Evolutionary conservation across 2,888 invertebrate genomes (phyloP).

Genomic region (Sphaerophoria rueppellii): DNA sequence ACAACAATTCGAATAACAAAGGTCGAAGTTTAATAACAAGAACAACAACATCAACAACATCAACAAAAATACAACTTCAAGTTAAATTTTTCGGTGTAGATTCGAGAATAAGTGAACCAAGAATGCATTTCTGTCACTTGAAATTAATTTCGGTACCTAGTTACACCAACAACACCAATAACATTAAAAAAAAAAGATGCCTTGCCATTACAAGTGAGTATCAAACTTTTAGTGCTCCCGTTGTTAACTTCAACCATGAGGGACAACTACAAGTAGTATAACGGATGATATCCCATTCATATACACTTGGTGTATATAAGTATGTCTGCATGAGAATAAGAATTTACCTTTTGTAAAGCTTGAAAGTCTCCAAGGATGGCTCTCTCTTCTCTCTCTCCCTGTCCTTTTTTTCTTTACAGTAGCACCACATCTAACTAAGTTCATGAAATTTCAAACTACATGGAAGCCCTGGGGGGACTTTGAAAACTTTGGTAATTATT

Average conservation of each 20-base stretch:
- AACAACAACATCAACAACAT: background rate
- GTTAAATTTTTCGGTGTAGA: background rate
- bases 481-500: constrained; percentile 72
- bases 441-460: constrained; percentile 69
- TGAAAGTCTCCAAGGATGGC: constrained; percentile 29
- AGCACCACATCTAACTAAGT: constrained; percentile 65
- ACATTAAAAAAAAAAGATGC: constrained; percentile 32
- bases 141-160: constrained; percentile 54
- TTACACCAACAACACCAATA: too few species aligned
- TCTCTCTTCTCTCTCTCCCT: background rate
- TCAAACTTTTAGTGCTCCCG: constrained; percentile 30
- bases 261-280: constrained; percentile 38
- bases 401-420: constrained; percentile 22
- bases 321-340: background rate
- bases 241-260: constrained; percentile 52
- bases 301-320: background rate
- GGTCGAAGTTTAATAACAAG: background rate
- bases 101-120: constrained; percentile 44
- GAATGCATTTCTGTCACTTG: constrained; percentile 41
- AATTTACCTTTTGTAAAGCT: constrained; percentile 24
- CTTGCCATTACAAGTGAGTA: constrained; percentile 55
- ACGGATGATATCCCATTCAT: constrained; percentile 49
- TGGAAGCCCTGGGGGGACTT: constrained; percentile 61
- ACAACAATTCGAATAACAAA: background rate
- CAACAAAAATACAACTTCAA: background rate